Base-by-base conservation (phyloP, 64 coral and sea anemone genomes). In the Dendrophyllia cribrosa region DNA sequence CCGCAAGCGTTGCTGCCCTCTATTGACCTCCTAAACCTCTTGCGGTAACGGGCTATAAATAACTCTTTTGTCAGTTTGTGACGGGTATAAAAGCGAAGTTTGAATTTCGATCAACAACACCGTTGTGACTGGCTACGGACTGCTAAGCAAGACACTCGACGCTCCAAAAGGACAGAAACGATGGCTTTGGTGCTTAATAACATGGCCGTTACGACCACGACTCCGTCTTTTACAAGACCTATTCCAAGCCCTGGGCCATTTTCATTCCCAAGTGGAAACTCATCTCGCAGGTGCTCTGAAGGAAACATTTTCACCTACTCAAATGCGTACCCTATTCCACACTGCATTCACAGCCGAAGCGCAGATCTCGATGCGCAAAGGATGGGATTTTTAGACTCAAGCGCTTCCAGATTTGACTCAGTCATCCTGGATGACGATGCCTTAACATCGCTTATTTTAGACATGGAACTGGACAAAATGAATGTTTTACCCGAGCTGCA, bases 401-500 rank as follows among this genome's bases (percentile, higher is more conserved):
- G 43, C n/a, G 43, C 45, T 5, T 63, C 62, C 4, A 67, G 44
- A 84, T 84, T 66, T 51, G 62, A 68, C 80, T 50, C 62, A 12
- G 80, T 66, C 13, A 84, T 84, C 21, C 62, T 67, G 7, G 80
- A 84, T 45, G 80, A 84, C 46, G 80, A 84, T 84, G 80, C 62
- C 44, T 22, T 84, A 66, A 84, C 80, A 21, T 84, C 80, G 17
- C 62, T 84, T 6, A 84, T 84, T 24, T 23, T 84, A 7, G 80
- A 84, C 20, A 84, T 84, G 80, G 80, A 84, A 46, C 62, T 84
- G 7, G 80, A 84, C 20, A 66, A 84, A 84, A 66, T 84, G 15
- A 84, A 84, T n/a, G 80, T 65, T 66, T 84, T 84, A 67, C 80
- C 80, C 44, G 80, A 84, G 46, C 80, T 84, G 5, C 61, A 68